phyloP scores from a whole-genome alignment of 2,797 vertebrate genomes.

The Peromyscus attwateri region DNA sequence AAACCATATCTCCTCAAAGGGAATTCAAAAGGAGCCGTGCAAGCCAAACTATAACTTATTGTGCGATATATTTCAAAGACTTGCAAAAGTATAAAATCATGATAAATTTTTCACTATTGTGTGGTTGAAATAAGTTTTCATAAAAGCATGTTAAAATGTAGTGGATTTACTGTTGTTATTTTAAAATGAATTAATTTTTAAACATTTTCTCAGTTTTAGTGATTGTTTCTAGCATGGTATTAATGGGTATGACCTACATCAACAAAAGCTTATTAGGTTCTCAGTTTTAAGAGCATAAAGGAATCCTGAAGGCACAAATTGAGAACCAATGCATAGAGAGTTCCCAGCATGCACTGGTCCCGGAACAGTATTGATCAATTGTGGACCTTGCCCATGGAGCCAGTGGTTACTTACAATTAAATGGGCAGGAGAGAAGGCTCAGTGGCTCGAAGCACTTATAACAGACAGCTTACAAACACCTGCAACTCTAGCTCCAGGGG shows the following conservation, averaged over 20 bases:
- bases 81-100: conserved; percentile 29
- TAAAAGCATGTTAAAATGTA: conserved; percentile 37
- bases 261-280: not conserved
- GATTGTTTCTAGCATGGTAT: not conserved
- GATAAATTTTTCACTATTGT: not conserved
- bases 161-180: not conserved
- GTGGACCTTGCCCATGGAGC: not conserved
- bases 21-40: not conserved
- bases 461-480: not conserved
- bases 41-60: conserved; percentile 46
- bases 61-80: conserved; percentile 12
- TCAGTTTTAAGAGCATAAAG: not conserved
- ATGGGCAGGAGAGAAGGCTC: not conserved
- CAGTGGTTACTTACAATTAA: rapidly evolving
- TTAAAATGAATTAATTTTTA: conserved; percentile 40
- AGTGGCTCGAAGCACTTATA: too few species aligned
- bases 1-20: not conserved
- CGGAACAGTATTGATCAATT: not conserved
- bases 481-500: not conserved
- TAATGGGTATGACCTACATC: not conserved
- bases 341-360: not conserved
- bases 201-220: conserved; percentile 16
- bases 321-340: not conserved
- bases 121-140: conserved; percentile 37
- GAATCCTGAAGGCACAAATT: not conserved